Percentiles rank a stretch among this genome's conserved stretches.
Evolutionary conservation across 2,113 vertebrate species (phyloP).

Genomic region (Xyliphius kryptos): DNA sequence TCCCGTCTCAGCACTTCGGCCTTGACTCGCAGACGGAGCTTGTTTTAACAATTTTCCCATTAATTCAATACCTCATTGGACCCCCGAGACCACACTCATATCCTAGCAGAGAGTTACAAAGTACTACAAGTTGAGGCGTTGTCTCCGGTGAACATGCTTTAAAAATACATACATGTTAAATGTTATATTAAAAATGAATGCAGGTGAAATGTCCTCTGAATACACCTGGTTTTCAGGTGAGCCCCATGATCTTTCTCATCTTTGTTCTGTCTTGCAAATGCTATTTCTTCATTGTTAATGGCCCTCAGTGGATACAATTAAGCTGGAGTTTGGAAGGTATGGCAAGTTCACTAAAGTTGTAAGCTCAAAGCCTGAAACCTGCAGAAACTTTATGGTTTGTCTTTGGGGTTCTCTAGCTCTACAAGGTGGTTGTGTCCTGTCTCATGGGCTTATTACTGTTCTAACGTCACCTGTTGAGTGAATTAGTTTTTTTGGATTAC

Average conservation of each 20-base stretch:
- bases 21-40: slow-evolving; percentile 17
- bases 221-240: slow-evolving; percentile 21
- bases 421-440: not conserved
- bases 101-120: slow-evolving; percentile 9
- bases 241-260: slow-evolving; percentile 12
- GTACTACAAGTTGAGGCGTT: not conserved
- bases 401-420: slow-evolving; percentile 2
- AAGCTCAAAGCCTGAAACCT: not conserved
- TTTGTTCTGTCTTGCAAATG: slow-evolving; percentile 34
- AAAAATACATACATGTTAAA: not conserved
- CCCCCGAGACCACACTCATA: slow-evolving; percentile 12
- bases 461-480: slow-evolving; percentile 5
- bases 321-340: slow-evolving; percentile 27
- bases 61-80: slow-evolving; percentile 30
- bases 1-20: slow-evolving; percentile 4
- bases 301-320: slow-evolving; percentile 49
- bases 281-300: slow-evolving; percentile 38
- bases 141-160: not conserved
- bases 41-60: slow-evolving; percentile 45
- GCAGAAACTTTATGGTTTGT: not conserved
- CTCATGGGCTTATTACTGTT: not conserved
- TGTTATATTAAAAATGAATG: slow-evolving; percentile 7
- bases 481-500: slow-evolving; percentile 12
- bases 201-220: slow-evolving; percentile 4
- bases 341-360: slow-evolving; percentile 26